Evolutionary conservation across 2,797 vertebrate species (phyloP).

Genomic region (Cichlasoma orientale): DNA sequence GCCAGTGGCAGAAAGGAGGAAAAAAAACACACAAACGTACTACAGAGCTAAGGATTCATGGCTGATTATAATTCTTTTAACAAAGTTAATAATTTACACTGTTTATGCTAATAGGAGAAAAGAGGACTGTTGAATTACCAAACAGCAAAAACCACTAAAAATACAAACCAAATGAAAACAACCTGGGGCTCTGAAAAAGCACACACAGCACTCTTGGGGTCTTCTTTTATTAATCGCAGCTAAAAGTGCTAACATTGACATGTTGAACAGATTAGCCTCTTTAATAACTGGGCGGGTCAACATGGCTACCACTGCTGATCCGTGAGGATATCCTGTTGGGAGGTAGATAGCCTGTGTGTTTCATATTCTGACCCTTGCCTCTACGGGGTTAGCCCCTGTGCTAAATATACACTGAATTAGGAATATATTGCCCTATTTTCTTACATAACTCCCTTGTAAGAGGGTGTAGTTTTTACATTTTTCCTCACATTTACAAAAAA

Average conservation of each 20-base stretch:
- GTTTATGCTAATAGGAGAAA: constrained; percentile 77
- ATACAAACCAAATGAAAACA: constrained; percentile 79
- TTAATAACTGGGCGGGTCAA: constrained; percentile 85
- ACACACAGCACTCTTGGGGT: constrained; percentile 85
- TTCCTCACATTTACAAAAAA: background rate
- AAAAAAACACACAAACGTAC: constrained; percentile 55
- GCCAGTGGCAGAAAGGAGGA: constrained; percentile 63
- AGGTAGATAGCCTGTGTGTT: constrained; percentile 70
- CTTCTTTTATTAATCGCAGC: constrained; percentile 93
- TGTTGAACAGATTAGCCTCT: constrained; percentile 91
- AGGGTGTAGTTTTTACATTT: background rate
- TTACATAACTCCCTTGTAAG: background rate
- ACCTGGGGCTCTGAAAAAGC: constrained; percentile 77
- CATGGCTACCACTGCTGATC: constrained; percentile 79
- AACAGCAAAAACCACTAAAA: constrained; percentile 76
- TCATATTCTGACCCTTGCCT: constrained; percentile 69
- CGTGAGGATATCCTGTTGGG: constrained; percentile 78
- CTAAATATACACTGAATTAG: constrained; percentile 57
- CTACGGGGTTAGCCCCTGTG: constrained; percentile 41
- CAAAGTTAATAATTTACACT: constrained; percentile 82
- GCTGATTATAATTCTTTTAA: constrained; percentile 75
- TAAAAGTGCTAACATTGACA: constrained; percentile 96
- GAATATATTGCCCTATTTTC: background rate
- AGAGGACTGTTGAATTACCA: constrained; percentile 77
- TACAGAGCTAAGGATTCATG: constrained; percentile 50